Base-by-base conservation (phyloP, 2,888 invertebrate species). In the Brachyopa scutellaris region DNA sequence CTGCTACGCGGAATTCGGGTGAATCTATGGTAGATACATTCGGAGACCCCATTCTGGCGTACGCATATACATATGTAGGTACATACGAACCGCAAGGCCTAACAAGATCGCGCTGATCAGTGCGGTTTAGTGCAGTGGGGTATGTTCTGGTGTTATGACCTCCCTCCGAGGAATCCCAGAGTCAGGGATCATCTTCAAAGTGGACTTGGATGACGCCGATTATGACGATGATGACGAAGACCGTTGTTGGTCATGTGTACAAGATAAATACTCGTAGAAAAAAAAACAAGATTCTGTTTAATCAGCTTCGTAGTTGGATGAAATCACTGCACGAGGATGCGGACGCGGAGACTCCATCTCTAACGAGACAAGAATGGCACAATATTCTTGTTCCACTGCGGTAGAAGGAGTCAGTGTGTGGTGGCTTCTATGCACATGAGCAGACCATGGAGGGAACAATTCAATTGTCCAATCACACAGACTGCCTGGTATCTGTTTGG, bases 1-100 rank as follows among this genome's bases (percentile, higher is more conserved):
- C 57, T 76, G 70, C 76, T 59, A 70, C 61, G 70, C 76, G 82
- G 82, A 77, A 82, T 82, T 82, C 70, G 82, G 82, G 77, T 82
- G 72, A 77, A 42, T 77, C 70, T 33, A n/a, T n/a, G 8, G 26
- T 0, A 77, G 82, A 77, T 76, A 72, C 40, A 74, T 73, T 61
- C 42, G 73, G 45, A 47, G 61, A 47, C 55, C n/a, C 5, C 49
- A 17, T 69, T 66, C 42, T n/a, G 42, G 31, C 13, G 13, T 13
- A 51, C 5, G 13, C 40, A 49, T 53, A 76, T 62, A 67, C 70
- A 69, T 47, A 64, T 53, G 69, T 6, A 26, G 4, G 26, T 6
- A 26, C 6, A 26, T 26, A 26, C 26, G 26, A 26, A 6, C 57
- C 40, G 57, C 53, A 29, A 42, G 40, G 49, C 55, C 57, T 64